A percentile compares a stretch with the other conserved stretches of the same genome.
Evolutionary conservation across 2,113 vertebrate species (phyloP).

Genomic region (Lynx canadensis): DNA sequence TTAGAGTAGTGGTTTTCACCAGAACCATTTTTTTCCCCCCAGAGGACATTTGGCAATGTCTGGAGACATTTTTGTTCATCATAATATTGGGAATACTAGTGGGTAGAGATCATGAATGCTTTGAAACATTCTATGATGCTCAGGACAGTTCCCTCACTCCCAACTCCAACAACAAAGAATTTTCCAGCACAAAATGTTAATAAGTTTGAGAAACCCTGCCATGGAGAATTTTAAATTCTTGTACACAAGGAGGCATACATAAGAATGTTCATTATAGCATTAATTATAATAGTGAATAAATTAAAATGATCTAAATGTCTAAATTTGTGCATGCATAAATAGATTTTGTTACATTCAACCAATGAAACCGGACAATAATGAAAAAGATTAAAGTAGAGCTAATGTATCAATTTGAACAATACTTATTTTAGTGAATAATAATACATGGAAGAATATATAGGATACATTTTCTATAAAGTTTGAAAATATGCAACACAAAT

Average conservation of each 20-base stretch:
- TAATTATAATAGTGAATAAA: not conserved
- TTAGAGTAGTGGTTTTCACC: not conserved
- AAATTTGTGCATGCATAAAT: not conserved
- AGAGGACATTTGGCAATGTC: not conserved
- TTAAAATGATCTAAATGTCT: constrained; percentile 6
- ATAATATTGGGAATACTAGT: not conserved
- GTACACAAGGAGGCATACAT: not conserved
- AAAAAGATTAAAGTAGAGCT: not conserved
- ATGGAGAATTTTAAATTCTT: not conserved
- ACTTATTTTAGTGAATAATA: not conserved
- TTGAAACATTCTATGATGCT: not conserved
- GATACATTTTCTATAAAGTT: not conserved
- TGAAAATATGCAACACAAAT: not conserved
- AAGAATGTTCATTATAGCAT: not conserved
- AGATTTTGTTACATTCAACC: not conserved
- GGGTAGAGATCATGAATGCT: not conserved
- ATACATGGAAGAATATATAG: not conserved
- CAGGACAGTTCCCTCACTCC: not conserved
- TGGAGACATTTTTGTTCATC: not conserved
- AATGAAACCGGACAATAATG: not conserved
- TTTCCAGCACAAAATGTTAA: not conserved
- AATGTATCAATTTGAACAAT: not conserved
- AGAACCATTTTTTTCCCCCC: not conserved
- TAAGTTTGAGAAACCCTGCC: not conserved
- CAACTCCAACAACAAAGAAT: not conserved